A percentile compares a stretch with the other conserved stretches of the same genome.
Evolutionary conservation across 2,888 invertebrate genomes (phyloP).

Genomic region (Xylophagus ater): DNA sequence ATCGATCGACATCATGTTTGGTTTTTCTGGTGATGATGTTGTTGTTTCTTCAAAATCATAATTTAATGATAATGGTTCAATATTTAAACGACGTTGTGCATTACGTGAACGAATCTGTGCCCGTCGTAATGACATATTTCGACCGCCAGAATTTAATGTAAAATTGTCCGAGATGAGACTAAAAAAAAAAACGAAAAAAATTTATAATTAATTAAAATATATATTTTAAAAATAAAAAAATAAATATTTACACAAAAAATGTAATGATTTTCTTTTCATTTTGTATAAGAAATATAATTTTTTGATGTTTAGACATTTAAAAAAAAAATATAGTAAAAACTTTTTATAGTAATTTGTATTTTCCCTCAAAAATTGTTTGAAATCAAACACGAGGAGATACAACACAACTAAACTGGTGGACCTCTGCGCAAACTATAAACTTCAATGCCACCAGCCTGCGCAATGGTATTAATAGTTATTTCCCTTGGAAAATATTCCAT

Average conservation of each 20-base stretch:
- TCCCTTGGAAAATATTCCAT: too few relatives aligned
- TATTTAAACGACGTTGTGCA: slow-evolving; percentile 14
- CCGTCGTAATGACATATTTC: slow-evolving; percentile 39
- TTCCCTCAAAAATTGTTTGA: too few relatives aligned
- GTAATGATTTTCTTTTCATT: not conserved
- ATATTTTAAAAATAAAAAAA: not conserved
- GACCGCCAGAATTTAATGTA: slow-evolving; percentile 43
- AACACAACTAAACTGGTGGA: too few relatives aligned
- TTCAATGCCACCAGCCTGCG: too few relatives aligned
- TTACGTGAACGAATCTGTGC: slow-evolving; percentile 9
- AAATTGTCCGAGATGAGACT: slow-evolving; percentile 46
- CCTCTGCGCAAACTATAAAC: too few relatives aligned
- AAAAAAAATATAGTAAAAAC: too few relatives aligned
- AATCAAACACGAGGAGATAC: too few relatives aligned
- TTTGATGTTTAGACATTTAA: slow-evolving; percentile 6
- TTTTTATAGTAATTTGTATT: too few relatives aligned
- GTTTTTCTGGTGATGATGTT: slow-evolving; percentile 11
- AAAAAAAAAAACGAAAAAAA: slow-evolving; percentile 26
- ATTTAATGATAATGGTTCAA: slow-evolving; percentile 5
- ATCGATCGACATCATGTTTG: slow-evolving; percentile 29
- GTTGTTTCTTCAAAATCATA: slow-evolving; percentile 2
- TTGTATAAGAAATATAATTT: slow-evolving; percentile 1
- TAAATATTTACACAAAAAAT: slow-evolving; percentile 3
- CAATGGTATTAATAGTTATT: too few relatives aligned
- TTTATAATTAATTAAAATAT: slow-evolving; percentile 1